These are phyloP conservation scores for Pica pica DNA, from an alignment of 2,113 vertebrate genomes.

Conservation along the genomic window DNA sequence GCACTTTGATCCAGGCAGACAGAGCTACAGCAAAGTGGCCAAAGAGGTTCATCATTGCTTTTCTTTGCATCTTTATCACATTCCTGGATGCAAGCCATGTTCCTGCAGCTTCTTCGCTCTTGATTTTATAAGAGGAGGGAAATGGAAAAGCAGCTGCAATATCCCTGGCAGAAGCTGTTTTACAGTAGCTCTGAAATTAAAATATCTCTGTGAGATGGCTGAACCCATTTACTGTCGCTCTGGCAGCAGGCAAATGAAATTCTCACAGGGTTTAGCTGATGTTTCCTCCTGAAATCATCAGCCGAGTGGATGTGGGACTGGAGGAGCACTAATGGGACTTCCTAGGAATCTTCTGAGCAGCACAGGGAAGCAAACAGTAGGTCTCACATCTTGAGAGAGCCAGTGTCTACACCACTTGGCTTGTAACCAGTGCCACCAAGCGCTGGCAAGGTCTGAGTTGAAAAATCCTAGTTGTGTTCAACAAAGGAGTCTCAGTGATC, in stretches of 20 bases:
- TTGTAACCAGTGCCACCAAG: neutral
- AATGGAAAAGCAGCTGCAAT: constrained; percentile 2
- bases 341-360: neutral
- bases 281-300: neutral
- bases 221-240: neutral
- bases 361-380: neutral
- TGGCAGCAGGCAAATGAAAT: neutral
- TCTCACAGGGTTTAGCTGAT: neutral
- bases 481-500: neutral
- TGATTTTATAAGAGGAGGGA: neutral
- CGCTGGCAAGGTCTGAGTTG: neutral
- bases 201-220: neutral
- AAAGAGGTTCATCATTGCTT: neutral
- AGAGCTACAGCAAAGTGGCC: neutral
- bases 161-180: constrained; percentile 21
- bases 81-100: constrained; percentile 6
- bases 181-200: constrained; percentile 5
- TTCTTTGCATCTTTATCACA: constrained; percentile 35
- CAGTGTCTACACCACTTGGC: neutral
- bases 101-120: constrained; percentile 9
- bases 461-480: neutral
- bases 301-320: fast-evolving
- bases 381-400: fast-evolving
- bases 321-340: neutral
- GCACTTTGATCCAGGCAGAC: constrained; percentile 21